Base-by-base conservation (phyloP, 2,888 invertebrate genomes). In the Mesopsocus fuscifrons region DNA sequence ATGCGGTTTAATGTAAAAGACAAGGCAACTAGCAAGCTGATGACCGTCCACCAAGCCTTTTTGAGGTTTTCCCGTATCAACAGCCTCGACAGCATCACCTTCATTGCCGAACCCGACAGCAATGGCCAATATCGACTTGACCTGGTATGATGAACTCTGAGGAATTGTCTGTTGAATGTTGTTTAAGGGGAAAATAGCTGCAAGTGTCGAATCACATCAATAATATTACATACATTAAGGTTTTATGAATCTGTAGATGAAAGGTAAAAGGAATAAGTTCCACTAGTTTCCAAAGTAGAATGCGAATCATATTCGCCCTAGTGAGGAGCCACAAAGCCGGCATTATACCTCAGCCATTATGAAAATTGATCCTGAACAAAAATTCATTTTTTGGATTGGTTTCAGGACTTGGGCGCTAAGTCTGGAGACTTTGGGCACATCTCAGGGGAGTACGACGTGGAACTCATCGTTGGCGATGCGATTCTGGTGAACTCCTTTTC, bases 401-500 rank as follows among this genome's bases (percentile, higher is more conserved):
- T n/a, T n/a, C 52, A 76, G 76, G 85, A 88, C 59, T 72, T 92
- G 35, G 80, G 78, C 34, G 69, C 74, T 33, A 74, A 84, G 51
- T 77, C 77, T 13, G 74, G 76, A 53, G 87, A 88, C 54, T 76
- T 97, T 54, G 71, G 72, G 45, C 68, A 73, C 49, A 64, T 69
- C 43, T 80, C 81, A 35, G 95, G 91, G 30, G 61, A 68, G 34
- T 92, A 92, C 64, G 68, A 74, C 47, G 66, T 95, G 49, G 80
- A 80, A 51, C 57, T 97, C 48, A 78, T 89, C 50, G 67, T 97
- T 43, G 98, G 97, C 3, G 98, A 97, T 67, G 75, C 85, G 45
- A 74, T 88, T 4, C 72, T 91, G 46, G 77, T 83, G 50, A 91
- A 88, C 62, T 85, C 95, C 11, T 70, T 95, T 54, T 71, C 79